Base-by-base conservation (phyloP, 2,797 vertebrate species). In the Miichthys miiuy region DNA sequence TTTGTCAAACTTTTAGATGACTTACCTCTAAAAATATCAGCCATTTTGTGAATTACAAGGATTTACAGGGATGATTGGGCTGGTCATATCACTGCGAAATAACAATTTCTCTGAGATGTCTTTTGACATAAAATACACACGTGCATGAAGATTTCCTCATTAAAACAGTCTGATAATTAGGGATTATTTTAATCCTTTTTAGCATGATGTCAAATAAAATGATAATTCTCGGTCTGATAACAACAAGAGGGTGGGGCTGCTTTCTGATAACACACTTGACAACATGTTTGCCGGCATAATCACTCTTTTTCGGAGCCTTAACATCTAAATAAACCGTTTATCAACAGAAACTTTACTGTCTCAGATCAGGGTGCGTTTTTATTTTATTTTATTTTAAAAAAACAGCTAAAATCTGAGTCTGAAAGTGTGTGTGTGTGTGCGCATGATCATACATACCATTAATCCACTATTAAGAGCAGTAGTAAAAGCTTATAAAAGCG, bases 211-310 rank as follows among this genome's bases (percentile, higher is more conserved):
- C 30, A 60, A 44, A 79, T 63, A 5, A 63, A 5, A 69, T 67
- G 11, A 70, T 14, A 52, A 64, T 44, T 52, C 50, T 46, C 23
- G 34, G 27, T 38, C 54, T 62, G 14, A 25, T 56, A 55, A 52
- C 57, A 66, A 34, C 44, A 55, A 6, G 41, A 79, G 72, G 79
- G 77, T 80, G 82, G 71, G 74, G 71, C 66, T 60, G 69, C 0
- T 69, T 74, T 78, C 65, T 34, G 67, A 41, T 73, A 57, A 70
- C 21, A 65, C 4, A 71, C 23, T 1, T 47, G 67, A 55, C 42
- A 72, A 16, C 50, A 42, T 38, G 23, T 62, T 81, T 66, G 25
- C 50, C 2, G 1, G 9, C 21, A 64, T 41, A 42, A 67, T 20
- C 54, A 23, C 42, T 5, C 13, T 44, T 38, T 14, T 17, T 17